A percentile compares a stretch with the other conserved stretches of the same genome.
Conservation (phyloP, 2,888 invertebrate genomes). For the Poecilus cupreus region DNA sequence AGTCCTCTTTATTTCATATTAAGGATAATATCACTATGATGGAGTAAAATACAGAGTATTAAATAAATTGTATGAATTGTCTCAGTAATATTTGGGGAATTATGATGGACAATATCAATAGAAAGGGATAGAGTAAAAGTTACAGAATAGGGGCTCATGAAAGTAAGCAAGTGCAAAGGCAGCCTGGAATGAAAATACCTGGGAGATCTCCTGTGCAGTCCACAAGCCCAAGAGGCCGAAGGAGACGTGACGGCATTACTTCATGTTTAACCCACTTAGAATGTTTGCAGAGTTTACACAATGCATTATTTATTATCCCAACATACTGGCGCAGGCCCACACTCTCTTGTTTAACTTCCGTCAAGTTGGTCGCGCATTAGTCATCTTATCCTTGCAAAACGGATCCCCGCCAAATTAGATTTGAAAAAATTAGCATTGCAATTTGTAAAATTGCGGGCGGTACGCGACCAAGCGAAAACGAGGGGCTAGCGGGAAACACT, state of each 20-base stretch:
- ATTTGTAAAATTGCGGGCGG: slow-evolving; percentile 57
- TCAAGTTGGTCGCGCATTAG: slow-evolving; percentile 48
- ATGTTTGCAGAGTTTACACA: slow-evolving; percentile 58
- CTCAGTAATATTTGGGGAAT: too few relatives aligned
- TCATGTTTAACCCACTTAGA: slow-evolving; percentile 56
- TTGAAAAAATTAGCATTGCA: slow-evolving; percentile 60
- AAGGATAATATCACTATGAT: too few relatives aligned
- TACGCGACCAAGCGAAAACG: slow-evolving; percentile 12
- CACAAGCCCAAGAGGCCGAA: too few relatives aligned
- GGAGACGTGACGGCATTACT: slow-evolving; percentile 46
- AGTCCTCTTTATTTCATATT: too few relatives aligned
- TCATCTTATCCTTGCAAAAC: slow-evolving; percentile 55
- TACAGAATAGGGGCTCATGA: too few relatives aligned
- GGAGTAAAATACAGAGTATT: too few relatives aligned
- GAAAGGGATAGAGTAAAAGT: too few relatives aligned
- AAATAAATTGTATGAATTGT: too few relatives aligned
- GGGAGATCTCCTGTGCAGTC: not conserved
- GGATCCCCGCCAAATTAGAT: slow-evolving; percentile 58
- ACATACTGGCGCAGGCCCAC: slow-evolving; percentile 32
- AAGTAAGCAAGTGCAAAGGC: not conserved
- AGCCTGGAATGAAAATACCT: not conserved
- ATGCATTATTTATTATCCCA: slow-evolving; percentile 58
- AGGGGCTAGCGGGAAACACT: slow-evolving; percentile 18
- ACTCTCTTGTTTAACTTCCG: slow-evolving; percentile 58
- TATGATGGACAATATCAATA: too few relatives aligned